Conservation (phyloP, 1,140 invertebrate species). For the Lepidotrigona ventralis region DNA sequence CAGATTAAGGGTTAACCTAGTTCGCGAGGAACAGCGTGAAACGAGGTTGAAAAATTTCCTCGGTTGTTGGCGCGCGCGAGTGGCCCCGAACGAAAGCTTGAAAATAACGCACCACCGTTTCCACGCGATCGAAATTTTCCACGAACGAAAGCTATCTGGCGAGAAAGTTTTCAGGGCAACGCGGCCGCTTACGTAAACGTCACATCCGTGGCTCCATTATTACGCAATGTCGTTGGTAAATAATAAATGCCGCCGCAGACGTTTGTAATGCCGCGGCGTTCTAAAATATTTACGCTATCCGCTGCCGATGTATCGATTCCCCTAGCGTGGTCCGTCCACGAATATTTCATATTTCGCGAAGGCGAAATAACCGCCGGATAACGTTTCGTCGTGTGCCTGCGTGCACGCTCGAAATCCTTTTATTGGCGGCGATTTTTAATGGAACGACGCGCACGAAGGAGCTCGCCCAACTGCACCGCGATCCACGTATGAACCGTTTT, state of each 20-base stretch:
- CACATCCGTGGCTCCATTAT: conserved; percentile 13
- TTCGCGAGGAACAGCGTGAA: neutral
- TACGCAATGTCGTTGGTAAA: conserved; percentile 27
- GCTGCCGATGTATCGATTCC: conserved; percentile 26
- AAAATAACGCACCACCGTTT: neutral
- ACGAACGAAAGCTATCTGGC: neutral
- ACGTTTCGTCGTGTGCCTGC: conserved; percentile 13
- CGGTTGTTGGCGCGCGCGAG: neutral
- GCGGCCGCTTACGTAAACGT: conserved; percentile 18
- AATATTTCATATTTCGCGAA: neutral
- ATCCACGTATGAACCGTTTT: neutral
- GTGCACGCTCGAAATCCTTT: neutral
- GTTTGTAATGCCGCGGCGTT: conserved; percentile 5
- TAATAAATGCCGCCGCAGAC: conserved; percentile 26
- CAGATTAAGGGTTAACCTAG: neutral
- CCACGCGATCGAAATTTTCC: neutral
- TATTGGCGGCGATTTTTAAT: neutral
- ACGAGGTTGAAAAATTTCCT: neutral
- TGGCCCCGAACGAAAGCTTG: neutral
- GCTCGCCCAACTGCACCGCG: no score
- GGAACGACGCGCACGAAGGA: conserved; percentile 3
- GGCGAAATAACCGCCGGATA: neutral
- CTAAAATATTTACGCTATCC: conserved; percentile 29
- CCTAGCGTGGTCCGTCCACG: neutral
- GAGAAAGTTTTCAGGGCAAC: neutral